Percentiles rank a stretch among this genome's conserved stretches.
Conservation (phyloP, 2,797 vertebrate species). For the Lepidocolaptes lacrymiger region DNA sequence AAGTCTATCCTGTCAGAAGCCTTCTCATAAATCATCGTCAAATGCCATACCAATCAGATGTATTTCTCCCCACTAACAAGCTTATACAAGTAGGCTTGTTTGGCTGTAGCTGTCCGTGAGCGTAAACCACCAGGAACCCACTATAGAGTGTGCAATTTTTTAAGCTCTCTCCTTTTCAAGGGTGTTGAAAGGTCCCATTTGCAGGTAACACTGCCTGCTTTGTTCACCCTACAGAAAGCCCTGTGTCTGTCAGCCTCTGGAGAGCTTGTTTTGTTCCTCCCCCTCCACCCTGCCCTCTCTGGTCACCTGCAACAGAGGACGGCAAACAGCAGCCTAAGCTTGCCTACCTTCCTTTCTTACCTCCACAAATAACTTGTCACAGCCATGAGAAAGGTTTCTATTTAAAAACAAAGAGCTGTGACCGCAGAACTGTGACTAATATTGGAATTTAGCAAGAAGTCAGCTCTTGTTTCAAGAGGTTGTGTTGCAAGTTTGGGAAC, state of each 20-base stretch:
- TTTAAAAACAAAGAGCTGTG: conserved; percentile 70
- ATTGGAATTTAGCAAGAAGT: conserved; percentile 99
- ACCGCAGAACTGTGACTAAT: conserved; percentile 93
- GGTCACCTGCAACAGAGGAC: conserved; percentile 49
- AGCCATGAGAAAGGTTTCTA: conserved; percentile 73
- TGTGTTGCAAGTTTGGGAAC: conserved; percentile 87
- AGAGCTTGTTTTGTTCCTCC: conserved; percentile 31
- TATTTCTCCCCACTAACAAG: conserved; percentile 76
- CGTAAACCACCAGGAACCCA: conserved; percentile 30
- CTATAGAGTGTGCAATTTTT: conserved; percentile 72
- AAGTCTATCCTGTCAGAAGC: conserved; percentile 67
- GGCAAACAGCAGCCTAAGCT: conserved; percentile 46
- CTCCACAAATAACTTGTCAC: conserved; percentile 67
- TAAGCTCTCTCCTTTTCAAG: conserved; percentile 72
- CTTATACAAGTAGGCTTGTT: conserved; percentile 67
- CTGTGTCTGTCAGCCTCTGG: conserved; percentile 38
- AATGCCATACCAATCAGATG: conserved; percentile 71
- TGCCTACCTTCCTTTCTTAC: conserved; percentile 7
- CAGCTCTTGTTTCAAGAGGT: conserved; percentile 94
- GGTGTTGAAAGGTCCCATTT: conserved; percentile 74
- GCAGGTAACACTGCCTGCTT: conserved; percentile 62
- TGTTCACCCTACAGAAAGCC: conserved; percentile 59
- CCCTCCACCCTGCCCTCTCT: background rate
- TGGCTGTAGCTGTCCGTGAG: conserved; percentile 8
- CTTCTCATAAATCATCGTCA: conserved; percentile 82